phyloP scores from a whole-genome alignment of 64 coral and sea anemone genomes.

The Montipora foliosa region DNA sequence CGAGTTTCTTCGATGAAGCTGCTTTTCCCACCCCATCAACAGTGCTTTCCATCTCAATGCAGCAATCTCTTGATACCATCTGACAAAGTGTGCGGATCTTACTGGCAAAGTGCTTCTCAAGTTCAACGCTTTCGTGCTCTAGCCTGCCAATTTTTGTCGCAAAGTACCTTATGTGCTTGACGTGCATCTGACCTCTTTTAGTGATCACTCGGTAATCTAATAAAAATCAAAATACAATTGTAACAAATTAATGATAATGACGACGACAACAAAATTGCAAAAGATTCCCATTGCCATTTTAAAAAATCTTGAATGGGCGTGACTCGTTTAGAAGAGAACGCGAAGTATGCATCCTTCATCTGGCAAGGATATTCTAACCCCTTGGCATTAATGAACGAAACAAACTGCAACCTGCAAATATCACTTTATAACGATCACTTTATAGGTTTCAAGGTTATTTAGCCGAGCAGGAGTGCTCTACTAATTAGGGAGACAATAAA shows the following conservation, averaged over 20 bases:
- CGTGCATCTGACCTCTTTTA: constrained; percentile 45
- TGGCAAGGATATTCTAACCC: too few relatives aligned
- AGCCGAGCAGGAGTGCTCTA: too few relatives aligned
- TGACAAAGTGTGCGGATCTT: neutral
- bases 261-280: too few relatives aligned
- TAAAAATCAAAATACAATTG: neutral
- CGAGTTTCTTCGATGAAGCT: neutral
- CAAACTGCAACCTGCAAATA: too few relatives aligned
- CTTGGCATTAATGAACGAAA: too few relatives aligned
- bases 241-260: neutral
- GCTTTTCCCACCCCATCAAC: neutral
- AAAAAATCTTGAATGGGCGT: neutral
- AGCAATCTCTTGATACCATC: constrained; percentile 37
- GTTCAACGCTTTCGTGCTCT: neutral
- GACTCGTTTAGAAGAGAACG: too few relatives aligned
- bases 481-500: too few relatives aligned
- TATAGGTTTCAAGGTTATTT: too few relatives aligned
- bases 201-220: constrained; percentile 18
- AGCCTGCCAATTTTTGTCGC: neutral
- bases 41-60: constrained; percentile 24
- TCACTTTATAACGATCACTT: too few relatives aligned
- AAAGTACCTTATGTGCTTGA: constrained; percentile 17
- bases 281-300: too few relatives aligned
- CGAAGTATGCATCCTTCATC: too few relatives aligned
- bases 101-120: neutral